These are phyloP conservation scores for Sarcophaga subvicina DNA, from an alignment of 2,888 invertebrate species.

Conservation along the genomic window DNA sequence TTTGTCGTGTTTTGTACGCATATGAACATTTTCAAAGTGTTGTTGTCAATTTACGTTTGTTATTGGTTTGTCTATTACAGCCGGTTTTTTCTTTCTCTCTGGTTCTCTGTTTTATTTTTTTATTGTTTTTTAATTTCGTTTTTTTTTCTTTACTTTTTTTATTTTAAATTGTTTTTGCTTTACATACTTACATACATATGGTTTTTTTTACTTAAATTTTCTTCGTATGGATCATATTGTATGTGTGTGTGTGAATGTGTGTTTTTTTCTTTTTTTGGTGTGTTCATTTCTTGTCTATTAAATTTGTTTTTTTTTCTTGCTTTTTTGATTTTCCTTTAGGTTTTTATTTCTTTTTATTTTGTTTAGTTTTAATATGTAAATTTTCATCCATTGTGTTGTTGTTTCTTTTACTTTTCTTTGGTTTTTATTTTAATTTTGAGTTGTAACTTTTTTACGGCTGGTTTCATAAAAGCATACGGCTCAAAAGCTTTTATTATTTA, in stretches of 20 bases:
- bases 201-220: background rate
- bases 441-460: constrained; percentile 30
- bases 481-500: constrained; percentile 51
- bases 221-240: background rate
- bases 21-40: constrained; percentile 60
- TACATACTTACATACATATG: background rate
- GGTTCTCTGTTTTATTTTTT: constrained; percentile 9
- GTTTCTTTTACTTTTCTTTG: constrained; percentile 22
- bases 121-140: constrained; percentile 23
- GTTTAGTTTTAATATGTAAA: constrained; percentile 56
- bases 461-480: constrained; percentile 2
- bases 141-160: constrained; percentile 51
- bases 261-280: constrained; percentile 21
- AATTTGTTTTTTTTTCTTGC: constrained; percentile 26
- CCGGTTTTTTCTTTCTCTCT: constrained; percentile 54
- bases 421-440: background rate
- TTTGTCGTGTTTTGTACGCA: constrained; percentile 33
- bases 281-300: constrained; percentile 48
- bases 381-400: constrained; percentile 54
- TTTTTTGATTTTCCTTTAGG: constrained; percentile 39
- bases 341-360: constrained; percentile 49
- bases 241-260: background rate
- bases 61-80: constrained; percentile 60
- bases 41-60: constrained; percentile 57
- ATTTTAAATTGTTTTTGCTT: constrained; percentile 10